Evolutionary conservation across 1,140 invertebrate species (phyloP), one percentile per base, ranked within the genome.

Genomic region (Drosophila orosa): DNA sequence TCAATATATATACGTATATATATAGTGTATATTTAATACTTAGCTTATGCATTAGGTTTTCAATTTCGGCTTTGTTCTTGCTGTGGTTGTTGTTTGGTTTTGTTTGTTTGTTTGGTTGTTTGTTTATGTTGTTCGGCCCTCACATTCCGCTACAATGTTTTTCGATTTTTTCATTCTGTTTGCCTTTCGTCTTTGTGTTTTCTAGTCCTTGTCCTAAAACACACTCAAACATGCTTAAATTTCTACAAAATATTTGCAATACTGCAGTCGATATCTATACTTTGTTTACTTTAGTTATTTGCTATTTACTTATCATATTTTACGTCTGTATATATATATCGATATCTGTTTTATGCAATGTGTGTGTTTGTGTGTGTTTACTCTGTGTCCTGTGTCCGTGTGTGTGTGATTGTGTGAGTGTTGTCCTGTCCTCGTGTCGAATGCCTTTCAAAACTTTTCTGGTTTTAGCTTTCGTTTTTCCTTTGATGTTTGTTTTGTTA

Each of bases 181-280:
- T 83, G 58, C 52, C 67, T 33, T 81, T 66, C 37, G 44, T 42
- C 54, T 31, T 61, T 66, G 66, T 80, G 71, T 75, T 54, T 75
- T 74, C 61, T 84, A 74, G 66, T 79, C 59, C 76, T 74, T 80
- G 73, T 77, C 60, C 60, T 73, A 67, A 86, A 79, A 87, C 79
- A 87, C 83, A 87, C 74, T 74, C 71, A 84, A 91, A 90, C 86
- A 84, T 87, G 74, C 90, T 91, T 91, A 91, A 91, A 91, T 84
- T 81, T 90, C 90, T 91, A 91, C 90, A 91, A 91, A 91, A 91
- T 91, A 91, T 87, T 91, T 91, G 90, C 90, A 91, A 85, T 91
- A 90, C 90, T 91, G 90, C 90, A 91, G 90, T 91, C 90, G 90
- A 87, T 90, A 90, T 90, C 78, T 89, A 81, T 89, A 69, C 68